Evolutionary conservation across 2,797 vertebrate species (phyloP).

Genomic region (Darevskia mixta): DNA sequence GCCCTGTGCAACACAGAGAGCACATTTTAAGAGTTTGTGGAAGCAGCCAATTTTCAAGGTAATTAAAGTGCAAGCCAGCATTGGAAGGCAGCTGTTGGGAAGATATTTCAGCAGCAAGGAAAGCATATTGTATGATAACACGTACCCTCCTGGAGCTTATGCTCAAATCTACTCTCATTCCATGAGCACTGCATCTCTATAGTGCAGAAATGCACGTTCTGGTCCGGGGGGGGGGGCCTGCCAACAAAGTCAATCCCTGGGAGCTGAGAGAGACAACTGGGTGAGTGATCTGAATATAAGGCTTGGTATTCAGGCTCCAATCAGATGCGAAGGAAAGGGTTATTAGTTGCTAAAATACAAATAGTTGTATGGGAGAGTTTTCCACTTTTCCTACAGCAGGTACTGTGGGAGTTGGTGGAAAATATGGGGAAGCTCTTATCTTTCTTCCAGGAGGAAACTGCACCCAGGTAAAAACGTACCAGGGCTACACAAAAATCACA

Average conservation of each 20-base stretch:
- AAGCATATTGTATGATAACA: slow-evolving; percentile 70
- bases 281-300: slow-evolving; percentile 56
- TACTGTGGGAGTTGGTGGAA: neutral
- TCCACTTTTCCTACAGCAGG: slow-evolving; percentile 39
- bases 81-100: slow-evolving; percentile 72
- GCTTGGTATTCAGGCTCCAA: neutral
- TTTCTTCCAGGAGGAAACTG: neutral
- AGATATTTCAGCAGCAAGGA: slow-evolving; percentile 65
- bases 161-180: slow-evolving; percentile 70
- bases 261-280: slow-evolving; percentile 53
- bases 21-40: slow-evolving; percentile 67
- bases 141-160: slow-evolving; percentile 71
- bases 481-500: neutral
- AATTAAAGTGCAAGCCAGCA: slow-evolving; percentile 71
- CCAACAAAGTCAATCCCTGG: slow-evolving; percentile 22
- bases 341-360: slow-evolving; percentile 56
- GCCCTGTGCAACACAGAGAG: slow-evolving; percentile 62
- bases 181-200: neutral
- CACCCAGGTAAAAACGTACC: neutral
- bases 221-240: rapidly evolving
- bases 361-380: slow-evolving; percentile 56
- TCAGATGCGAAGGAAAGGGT: slow-evolving; percentile 30
- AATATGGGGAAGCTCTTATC: neutral
- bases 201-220: neutral
- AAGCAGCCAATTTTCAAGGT: slow-evolving; percentile 72